phyloP scores from a whole-genome alignment of 1,140 invertebrate species.

The Megathymus violae region DNA sequence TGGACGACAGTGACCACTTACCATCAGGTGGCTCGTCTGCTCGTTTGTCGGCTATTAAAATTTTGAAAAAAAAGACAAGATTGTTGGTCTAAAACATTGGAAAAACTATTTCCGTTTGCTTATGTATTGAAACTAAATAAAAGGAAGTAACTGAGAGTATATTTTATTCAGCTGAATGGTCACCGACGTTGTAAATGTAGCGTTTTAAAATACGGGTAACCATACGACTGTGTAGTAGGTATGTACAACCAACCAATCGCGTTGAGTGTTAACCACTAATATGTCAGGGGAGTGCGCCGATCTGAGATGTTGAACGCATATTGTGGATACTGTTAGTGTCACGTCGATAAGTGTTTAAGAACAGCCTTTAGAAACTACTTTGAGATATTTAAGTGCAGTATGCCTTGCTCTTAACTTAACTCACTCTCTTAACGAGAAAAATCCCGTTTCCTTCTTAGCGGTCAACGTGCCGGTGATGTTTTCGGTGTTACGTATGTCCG shows the following conservation, averaged over 20 bases:
- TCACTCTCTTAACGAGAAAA: no score
- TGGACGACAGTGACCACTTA: no score
- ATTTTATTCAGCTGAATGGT: constrained; percentile 5
- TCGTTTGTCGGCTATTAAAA: no score
- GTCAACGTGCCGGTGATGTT: no score
- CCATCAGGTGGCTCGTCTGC: no score
- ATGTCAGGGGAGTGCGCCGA: constrained; percentile 4
- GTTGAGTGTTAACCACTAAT: constrained; percentile 26
- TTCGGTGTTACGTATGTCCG: no score
- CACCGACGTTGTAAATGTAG: constrained; percentile 1
- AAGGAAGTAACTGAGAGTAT: constrained; percentile 1
- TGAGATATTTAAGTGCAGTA: background rate
- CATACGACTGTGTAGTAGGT: background rate
- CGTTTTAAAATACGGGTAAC: constrained; percentile 16
- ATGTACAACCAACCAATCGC: constrained; percentile 5
- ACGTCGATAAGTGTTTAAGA: constrained; percentile 1
- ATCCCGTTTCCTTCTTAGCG: no score
- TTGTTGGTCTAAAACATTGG: no score
- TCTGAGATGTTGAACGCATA: background rate
- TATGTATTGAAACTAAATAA: constrained; percentile 4
- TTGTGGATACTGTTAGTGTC: background rate
- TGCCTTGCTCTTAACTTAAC: no score
- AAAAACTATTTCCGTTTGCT: no score
- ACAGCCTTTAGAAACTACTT: background rate
- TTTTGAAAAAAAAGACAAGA: no score